phyloP scores from a whole-genome alignment of 2,888 invertebrate genomes.

The Trichacis sp. region DNA sequence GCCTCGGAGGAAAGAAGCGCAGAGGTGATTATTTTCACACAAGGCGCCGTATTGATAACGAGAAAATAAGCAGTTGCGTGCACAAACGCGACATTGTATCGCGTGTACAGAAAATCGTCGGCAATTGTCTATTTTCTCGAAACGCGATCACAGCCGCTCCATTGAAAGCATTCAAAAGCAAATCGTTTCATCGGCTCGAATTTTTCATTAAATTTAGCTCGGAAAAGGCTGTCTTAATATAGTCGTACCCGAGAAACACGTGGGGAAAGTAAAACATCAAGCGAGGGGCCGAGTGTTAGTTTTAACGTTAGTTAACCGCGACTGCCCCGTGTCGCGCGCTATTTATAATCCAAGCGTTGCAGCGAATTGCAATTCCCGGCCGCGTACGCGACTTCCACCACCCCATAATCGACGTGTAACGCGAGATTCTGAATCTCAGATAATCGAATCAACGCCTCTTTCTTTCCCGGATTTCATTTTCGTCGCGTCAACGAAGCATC shows the following conservation, averaged over 20 bases:
- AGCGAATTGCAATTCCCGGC: constrained; percentile 44
- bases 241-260: constrained; percentile 63
- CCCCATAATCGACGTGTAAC: constrained; percentile 37
- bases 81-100: too few relatives aligned
- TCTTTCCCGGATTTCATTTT: neutral
- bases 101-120: too few relatives aligned
- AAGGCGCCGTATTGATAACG: too few relatives aligned
- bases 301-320: constrained; percentile 66
- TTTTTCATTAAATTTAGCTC: neutral
- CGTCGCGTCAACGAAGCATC: neutral
- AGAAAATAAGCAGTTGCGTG: too few relatives aligned
- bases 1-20: too few relatives aligned
- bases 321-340: constrained; percentile 49
- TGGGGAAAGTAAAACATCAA: constrained; percentile 69
- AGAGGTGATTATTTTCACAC: too few relatives aligned
- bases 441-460: neutral
- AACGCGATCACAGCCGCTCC: too few relatives aligned
- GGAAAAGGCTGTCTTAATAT: constrained; percentile 55
- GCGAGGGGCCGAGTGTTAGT: constrained; percentile 64
- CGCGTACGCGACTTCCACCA: constrained; percentile 55
- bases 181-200: neutral
- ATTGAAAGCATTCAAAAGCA: too few relatives aligned
- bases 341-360: constrained; percentile 61
- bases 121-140: too few relatives aligned
- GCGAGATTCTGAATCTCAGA: neutral